Percentiles rank a stretch among this genome's conserved stretches.
Evolutionary conservation across 2,797 vertebrate species (phyloP).

Genomic region (Microctenopoma stevenorrisi): DNA sequence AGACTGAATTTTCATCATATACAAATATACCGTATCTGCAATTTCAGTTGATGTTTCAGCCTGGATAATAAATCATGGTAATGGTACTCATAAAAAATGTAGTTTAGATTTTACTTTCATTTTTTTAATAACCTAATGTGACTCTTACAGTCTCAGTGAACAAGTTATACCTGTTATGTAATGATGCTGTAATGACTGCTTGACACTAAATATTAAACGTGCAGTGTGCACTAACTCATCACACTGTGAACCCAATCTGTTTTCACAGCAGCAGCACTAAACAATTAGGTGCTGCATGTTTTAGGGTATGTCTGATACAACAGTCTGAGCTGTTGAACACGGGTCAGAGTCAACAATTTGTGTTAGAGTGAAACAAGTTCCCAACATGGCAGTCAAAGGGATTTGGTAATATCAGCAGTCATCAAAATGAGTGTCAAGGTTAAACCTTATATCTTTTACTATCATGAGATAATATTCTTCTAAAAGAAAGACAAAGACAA

Average conservation of each 20-base stretch:
- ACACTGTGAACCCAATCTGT: not conserved
- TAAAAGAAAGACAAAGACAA: not conserved
- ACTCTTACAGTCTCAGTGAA: not conserved
- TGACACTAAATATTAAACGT: too few species aligned
- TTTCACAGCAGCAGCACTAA: not conserved
- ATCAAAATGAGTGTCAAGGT: slow-evolving; percentile 7
- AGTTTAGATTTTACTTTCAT: not conserved
- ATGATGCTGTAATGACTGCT: not conserved
- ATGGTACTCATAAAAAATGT: too few species aligned
- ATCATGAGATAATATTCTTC: slow-evolving; percentile 29
- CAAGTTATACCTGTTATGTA: not conserved
- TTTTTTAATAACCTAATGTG: not conserved
- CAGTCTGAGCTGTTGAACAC: not conserved
- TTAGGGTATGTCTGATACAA: slow-evolving; percentile 1
- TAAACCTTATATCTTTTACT: slow-evolving; percentile 46
- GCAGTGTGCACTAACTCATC: not conserved
- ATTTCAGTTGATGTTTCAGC: too few species aligned
- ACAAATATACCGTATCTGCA: too few species aligned
- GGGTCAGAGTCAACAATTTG: slow-evolving; percentile 7
- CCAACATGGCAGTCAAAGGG: slow-evolving; percentile 10
- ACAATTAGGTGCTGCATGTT: slow-evolving; percentile 5
- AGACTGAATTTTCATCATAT: too few species aligned
- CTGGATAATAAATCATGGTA: too few species aligned
- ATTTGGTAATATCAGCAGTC: slow-evolving; percentile 30
- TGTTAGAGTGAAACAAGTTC: slow-evolving; percentile 11